Evolutionary conservation across 2,113 vertebrate genomes (phyloP), one percentile per base, ranked within the genome.

Genomic region (Scartelaos histophorus): DNA sequence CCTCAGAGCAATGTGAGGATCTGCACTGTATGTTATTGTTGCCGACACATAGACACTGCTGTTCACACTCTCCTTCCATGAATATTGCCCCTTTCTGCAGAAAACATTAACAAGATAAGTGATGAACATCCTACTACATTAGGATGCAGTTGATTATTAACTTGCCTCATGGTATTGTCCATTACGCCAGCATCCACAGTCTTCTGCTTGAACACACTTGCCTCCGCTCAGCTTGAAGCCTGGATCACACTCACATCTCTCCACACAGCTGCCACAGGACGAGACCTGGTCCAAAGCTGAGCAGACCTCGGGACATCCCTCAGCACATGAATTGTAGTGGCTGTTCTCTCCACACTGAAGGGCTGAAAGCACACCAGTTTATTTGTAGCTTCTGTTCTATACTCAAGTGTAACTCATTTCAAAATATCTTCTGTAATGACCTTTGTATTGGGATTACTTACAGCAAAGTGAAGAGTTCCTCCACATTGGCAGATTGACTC

Each of bases 401-500:
- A 43, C 38, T 43, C 38, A 43, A 43, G 38, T 43, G 38, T 1
- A 9, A 43, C 38, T 43, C 38, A 43, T 43, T 43, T 43, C 6
- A 43, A 43, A 43, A 43, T 43, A 1, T 9, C 38, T 43, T 43
- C 38, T 43, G 10, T 43, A 43, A 43, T 10, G 10, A 54, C 6
- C 19, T 3, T 7, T 54, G 51, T 15, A 29, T 45, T 61, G 47
- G 70, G n/a, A 13, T 9, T 47, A 94, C 95, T 25, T 94, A 96
- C 95, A 57, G 72, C 95, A 96, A 75, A 92, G 82, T 12, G 94
- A 91, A 35, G 88, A 79, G 66, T 95, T 95, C 76, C 93, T 94
- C 95, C 94, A 96, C 43, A 58, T 49, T 0, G 85, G 80, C 13
- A 95, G 6, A 3, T 43, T 34, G 66, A 94, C 81, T 3, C 94